phyloP scores from a whole-genome alignment of 2,113 vertebrate species.

The Chamaea fasciata region DNA sequence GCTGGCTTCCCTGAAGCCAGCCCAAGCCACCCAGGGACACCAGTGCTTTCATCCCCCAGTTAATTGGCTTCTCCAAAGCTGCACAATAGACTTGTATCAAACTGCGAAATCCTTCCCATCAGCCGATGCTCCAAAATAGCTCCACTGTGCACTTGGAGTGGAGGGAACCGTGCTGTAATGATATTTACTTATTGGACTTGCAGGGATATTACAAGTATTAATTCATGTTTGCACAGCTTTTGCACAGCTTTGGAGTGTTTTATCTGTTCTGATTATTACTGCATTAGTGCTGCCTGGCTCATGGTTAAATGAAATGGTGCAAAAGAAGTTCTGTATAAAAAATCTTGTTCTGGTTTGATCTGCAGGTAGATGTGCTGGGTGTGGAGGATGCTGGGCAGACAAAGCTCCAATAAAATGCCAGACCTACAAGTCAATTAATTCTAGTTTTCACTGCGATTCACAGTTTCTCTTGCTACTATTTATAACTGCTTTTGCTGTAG shows the following conservation, averaged over 20 bases:
- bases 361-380: background rate
- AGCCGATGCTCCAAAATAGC: background rate
- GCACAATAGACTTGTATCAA: slow-evolving; percentile 27
- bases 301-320: fast-evolving
- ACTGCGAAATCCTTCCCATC: background rate
- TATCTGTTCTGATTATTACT: slow-evolving; percentile 1
- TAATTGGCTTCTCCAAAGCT: slow-evolving; percentile 38
- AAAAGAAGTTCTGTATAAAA: background rate
- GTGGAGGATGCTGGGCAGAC: background rate
- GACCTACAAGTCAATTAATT: slow-evolving; percentile 32
- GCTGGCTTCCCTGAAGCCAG: background rate
- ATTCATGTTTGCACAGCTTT: slow-evolving; percentile 35
- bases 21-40: background rate
- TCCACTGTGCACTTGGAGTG: background rate
- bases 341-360: background rate
- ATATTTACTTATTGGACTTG: slow-evolving; percentile 27
- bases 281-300: background rate
- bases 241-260: background rate
- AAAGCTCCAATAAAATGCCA: slow-evolving; percentile 13
- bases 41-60: slow-evolving; percentile 1
- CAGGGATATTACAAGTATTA: slow-evolving; percentile 20
- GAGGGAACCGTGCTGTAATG: background rate
- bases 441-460: background rate
- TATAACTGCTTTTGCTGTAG: background rate
- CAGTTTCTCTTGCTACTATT: background rate